phyloP scores from a whole-genome alignment of 2,797 vertebrate genomes.

The Falco rusticolus region DNA sequence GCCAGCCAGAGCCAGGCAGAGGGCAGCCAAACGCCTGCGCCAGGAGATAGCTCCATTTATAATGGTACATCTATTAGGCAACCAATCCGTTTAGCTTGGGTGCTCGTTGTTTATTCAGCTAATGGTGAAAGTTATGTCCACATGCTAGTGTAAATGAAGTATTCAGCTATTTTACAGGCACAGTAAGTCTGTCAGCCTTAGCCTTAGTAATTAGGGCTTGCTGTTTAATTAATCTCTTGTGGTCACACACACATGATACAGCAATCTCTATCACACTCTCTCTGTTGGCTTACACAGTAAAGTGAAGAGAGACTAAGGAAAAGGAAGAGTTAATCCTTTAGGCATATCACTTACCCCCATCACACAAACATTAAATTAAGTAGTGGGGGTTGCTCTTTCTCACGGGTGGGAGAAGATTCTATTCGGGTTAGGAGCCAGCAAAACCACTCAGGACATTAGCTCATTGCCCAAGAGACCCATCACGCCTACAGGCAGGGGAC shows the following conservation, averaged over 20 bases:
- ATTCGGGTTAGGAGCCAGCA: not conserved
- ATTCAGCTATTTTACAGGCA: slow-evolving; percentile 58
- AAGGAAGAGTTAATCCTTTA: slow-evolving; percentile 20
- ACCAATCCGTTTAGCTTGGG: not conserved
- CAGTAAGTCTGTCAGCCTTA: slow-evolving; percentile 57
- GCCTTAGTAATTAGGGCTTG: slow-evolving; percentile 57
- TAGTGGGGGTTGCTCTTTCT: not conserved
- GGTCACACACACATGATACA: not conserved
- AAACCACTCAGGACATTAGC: not conserved
- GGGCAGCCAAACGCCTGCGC: not conserved
- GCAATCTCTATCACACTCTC: not conserved
- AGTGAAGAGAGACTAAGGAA: not conserved
- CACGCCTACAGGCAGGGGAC: not conserved
- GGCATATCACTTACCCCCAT: not conserved
- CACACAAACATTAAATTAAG: not conserved
- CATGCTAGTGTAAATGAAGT: slow-evolving; percentile 28
- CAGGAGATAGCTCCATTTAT: not conserved
- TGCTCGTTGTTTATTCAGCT: slow-evolving; percentile 55
- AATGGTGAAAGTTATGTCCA: slow-evolving; percentile 55
- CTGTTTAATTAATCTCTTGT: slow-evolving; percentile 66
- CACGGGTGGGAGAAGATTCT: not conserved
- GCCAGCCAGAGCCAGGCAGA: not conserved
- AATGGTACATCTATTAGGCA: not conserved
- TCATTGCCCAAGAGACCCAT: not conserved
- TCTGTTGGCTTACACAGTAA: not conserved